Percentiles rank a stretch among this genome's conserved stretches.
phyloP scores from a whole-genome alignment of 2,888 invertebrate species.

The Spatulosminthurus flaviceps region DNA sequence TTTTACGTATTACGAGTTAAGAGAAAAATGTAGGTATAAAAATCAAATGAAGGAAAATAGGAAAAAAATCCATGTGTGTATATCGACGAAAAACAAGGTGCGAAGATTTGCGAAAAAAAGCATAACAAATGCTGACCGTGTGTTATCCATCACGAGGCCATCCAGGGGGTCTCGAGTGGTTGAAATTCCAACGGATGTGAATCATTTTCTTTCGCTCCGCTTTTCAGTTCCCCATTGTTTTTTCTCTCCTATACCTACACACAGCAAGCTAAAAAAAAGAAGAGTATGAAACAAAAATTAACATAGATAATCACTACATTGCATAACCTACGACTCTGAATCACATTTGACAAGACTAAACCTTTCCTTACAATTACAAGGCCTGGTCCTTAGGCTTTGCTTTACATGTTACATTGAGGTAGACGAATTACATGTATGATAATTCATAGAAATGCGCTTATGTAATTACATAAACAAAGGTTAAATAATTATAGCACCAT shows the following conservation, averaged over 20 bases:
- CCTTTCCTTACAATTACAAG: too few relatives aligned
- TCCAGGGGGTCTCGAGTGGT: conserved; percentile 26
- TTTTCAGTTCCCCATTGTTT: conserved; percentile 28
- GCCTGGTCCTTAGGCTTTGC: too few relatives aligned
- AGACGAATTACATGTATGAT: too few relatives aligned
- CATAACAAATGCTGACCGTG: conserved; percentile 24
- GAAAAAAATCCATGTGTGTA: neutral
- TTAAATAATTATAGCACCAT: too few relatives aligned
- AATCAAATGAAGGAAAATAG: neutral
- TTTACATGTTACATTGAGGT: too few relatives aligned
- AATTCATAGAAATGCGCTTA: too few relatives aligned
- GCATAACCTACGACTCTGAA: conserved; percentile 5
- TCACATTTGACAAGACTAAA: too few relatives aligned
- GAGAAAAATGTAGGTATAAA: too few relatives aligned
- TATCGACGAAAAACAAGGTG: neutral
- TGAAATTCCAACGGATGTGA: conserved; percentile 26
- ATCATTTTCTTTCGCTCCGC: conserved; percentile 36
- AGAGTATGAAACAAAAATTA: neutral
- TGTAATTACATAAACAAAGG: too few relatives aligned
- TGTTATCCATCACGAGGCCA: conserved; percentile 32
- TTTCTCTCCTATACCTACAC: neutral
- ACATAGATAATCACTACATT: conserved; percentile 5
- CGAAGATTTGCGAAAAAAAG: neutral
- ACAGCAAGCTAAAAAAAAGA: neutral
- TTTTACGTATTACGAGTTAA: too few relatives aligned